Evolutionary conservation across 1,140 invertebrate genomes (phyloP), one percentile per base, ranked within the genome.

Genomic region (Sinella curviseta): DNA sequence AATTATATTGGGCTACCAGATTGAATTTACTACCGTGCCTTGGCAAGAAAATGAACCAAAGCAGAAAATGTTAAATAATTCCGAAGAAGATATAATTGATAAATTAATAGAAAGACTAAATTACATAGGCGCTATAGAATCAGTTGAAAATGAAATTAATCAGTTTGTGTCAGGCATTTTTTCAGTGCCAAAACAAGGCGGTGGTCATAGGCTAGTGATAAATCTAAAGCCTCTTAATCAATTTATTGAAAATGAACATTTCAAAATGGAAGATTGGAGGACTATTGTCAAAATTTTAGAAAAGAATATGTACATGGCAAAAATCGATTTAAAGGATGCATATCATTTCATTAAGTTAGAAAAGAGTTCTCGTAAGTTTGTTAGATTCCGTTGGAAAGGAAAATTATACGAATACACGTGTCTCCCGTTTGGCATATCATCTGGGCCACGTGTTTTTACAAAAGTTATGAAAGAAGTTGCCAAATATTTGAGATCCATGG

Each of bases 321-420:
- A 26, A 12, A 74, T 39, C 1, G 77, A 82, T 31, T 48, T 80
- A 20, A 77, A 80, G 34, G 34, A 78, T 70, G 81, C 78, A 28
- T 82, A 82, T 30, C 74, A 74, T 36, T 28, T 78, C 3, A 77
- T 82, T n/a, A 70, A 60, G 3, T 31, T 82, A 14, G 3, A n/a
- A 1, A 8, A 20, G 0, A 0, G 67, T 0, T 24, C 70, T 57
- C 34, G 76, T n/a, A 78, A 78, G 48, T 78, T 28, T 31, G 16
- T 78, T 0, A 35, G 67, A 31, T 78, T 78, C 30, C 60, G 34
- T 17, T 78, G 77, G 77, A 78, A 54, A 20, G 26, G 33, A 3
- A n/a, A 17, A 16, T 28, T 36, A 20, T 78, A 73, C 2, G 77
- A 70, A 54, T 78, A 73, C 35, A 26, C 60, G 0, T 78, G 77